These are phyloP conservation scores for Dendroctonus valens DNA, from an alignment of 1,140 invertebrate genomes.

Conservation along the genomic window DNA sequence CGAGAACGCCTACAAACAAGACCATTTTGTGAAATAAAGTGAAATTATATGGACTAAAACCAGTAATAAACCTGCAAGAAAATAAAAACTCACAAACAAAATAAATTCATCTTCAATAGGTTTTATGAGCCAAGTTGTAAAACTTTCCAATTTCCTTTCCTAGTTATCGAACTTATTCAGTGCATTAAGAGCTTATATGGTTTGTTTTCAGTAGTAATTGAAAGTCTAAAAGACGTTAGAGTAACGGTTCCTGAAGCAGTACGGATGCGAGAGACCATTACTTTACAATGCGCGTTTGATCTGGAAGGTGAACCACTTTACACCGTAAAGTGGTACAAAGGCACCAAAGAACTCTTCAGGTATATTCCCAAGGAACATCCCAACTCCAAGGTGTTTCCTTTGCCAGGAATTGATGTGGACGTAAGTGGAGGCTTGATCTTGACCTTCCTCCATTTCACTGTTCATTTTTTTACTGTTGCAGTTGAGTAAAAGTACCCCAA, in stretches of 20 bases:
- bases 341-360: constrained; percentile 74
- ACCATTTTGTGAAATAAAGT: too few species aligned
- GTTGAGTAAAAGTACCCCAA: constrained; percentile 60
- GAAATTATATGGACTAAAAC: too few species aligned
- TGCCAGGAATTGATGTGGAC: constrained; percentile 64
- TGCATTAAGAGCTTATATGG: too few species aligned
- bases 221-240: constrained; percentile 61
- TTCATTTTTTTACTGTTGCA: constrained; percentile 43
- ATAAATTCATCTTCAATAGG: too few species aligned
- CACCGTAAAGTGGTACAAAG: constrained; percentile 83
- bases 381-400: constrained; percentile 65
- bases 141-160: too few species aligned
- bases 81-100: too few species aligned
- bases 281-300: constrained; percentile 77
- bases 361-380: constrained; percentile 73
- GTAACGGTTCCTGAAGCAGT: constrained; percentile 73
- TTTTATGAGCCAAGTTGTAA: too few species aligned
- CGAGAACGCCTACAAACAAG: too few species aligned
- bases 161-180: too few species aligned
- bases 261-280: constrained; percentile 66
- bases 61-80: too few species aligned
- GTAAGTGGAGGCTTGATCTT: constrained; percentile 56
- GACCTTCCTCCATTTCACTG: not conserved
- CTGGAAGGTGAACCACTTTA: constrained; percentile 73
- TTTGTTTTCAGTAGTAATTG: constrained; percentile 37